Percentiles rank a stretch among this genome's conserved stretches.
Conservation (phyloP, 1,140 invertebrate genomes). For the Nautilus pompilius region DNA sequence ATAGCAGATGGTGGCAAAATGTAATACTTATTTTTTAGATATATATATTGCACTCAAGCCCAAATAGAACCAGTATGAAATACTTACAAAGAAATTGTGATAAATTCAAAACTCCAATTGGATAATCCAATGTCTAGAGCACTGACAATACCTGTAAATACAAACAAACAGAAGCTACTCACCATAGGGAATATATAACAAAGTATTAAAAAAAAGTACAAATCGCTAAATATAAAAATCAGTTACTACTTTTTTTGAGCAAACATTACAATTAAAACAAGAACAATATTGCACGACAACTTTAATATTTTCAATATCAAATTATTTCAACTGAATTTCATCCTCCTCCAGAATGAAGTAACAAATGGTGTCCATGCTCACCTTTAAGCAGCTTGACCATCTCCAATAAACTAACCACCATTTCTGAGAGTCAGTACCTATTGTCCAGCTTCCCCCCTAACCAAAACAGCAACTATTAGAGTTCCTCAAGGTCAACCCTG, state of each 20-base stretch:
- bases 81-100: conserved; percentile 85
- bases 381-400: too few relatives aligned
- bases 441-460: too few relatives aligned
- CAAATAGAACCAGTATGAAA: too few relatives aligned
- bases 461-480: too few relatives aligned
- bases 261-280: background rate
- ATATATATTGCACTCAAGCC: too few relatives aligned
- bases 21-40: too few relatives aligned
- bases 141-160: conserved; percentile 64
- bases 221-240: conserved; percentile 3
- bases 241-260: background rate
- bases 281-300: background rate
- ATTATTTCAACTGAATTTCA: background rate
- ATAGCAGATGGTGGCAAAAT: too few relatives aligned
- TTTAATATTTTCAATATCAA: background rate
- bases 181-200: background rate
- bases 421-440: too few relatives aligned
- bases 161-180: conserved; percentile 3
- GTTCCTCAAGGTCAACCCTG: too few relatives aligned
- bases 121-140: conserved; percentile 96
- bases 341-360: too few relatives aligned
- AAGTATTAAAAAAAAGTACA: background rate
- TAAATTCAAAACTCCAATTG: conserved; percentile 92
- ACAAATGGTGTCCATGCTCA: too few relatives aligned
- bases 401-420: too few relatives aligned